Conservation (phyloP, 2,113 vertebrate species). For the Xiphorhynchus elegans region DNA sequence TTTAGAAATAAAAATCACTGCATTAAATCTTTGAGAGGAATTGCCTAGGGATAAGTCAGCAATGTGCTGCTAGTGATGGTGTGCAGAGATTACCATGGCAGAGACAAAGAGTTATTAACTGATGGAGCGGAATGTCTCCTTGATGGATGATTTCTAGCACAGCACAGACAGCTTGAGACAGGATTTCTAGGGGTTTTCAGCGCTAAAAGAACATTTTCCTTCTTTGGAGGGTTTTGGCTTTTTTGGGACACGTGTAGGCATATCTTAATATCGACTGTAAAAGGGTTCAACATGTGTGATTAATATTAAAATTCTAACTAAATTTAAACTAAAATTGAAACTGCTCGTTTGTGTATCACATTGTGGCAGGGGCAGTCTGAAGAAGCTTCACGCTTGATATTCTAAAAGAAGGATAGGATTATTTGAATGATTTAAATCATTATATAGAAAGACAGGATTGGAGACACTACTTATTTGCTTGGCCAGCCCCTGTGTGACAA, state of each 20-base stretch:
- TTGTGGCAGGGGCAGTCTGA: neutral
- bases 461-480: neutral
- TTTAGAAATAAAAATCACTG: constrained; percentile 16
- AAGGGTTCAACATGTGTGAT: neutral
- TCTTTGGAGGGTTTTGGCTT: neutral
- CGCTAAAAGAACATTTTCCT: neutral
- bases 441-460: neutral
- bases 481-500: neutral
- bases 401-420: neutral
- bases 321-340: neutral
- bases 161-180: neutral
- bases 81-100: neutral
- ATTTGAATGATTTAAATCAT: neutral
- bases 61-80: neutral
- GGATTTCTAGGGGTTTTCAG: neutral
- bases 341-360: neutral
- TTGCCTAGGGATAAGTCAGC: neutral
- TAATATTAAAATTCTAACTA: neutral
- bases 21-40: neutral
- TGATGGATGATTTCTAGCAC: neutral
- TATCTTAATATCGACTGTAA: neutral
- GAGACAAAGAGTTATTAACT: neutral
- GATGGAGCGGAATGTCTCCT: neutral
- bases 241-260: neutral
- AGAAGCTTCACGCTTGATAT: neutral